Conservation (phyloP, 1,140 invertebrate genomes). For the Zaprionus capensis region DNA sequence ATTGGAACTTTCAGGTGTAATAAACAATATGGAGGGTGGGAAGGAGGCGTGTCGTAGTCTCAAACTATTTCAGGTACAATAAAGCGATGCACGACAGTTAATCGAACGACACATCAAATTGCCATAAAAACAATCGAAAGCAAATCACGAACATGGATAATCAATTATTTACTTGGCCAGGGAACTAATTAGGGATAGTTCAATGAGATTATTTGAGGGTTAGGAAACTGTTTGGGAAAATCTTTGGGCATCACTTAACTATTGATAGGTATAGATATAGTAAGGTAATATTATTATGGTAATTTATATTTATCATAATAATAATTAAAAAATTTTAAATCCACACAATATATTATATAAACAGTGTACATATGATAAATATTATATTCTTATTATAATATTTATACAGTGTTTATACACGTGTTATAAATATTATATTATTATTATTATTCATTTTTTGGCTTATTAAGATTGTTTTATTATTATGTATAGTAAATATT, state of each 20-base stretch:
- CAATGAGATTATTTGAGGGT: neutral
- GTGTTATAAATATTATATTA: no score
- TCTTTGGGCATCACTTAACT: neutral
- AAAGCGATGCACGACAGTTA: constrained; percentile 22
- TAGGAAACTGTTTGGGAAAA: neutral
- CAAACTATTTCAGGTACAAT: constrained; percentile 1
- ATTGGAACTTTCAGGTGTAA: constrained; percentile 29
- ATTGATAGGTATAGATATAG: no score
- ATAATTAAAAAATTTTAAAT: no score
- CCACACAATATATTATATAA: no score
- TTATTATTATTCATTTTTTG: neutral
- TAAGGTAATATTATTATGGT: neutral
- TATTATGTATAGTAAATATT: neutral
- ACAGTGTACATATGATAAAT: no score
- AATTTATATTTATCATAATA: no score
- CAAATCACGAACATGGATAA: constrained; percentile 36
- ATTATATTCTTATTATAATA: no score
- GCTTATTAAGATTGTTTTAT: neutral
- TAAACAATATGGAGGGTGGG: constrained; percentile 17
- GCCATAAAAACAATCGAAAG: constrained; percentile 36
- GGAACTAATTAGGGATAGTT: constrained; percentile 18
- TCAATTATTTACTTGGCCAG: constrained; percentile 46
- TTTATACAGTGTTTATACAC: no score
- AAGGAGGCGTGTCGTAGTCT: neutral
- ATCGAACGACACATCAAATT: constrained; percentile 32